Conservation (phyloP, 2,888 invertebrate genomes). For the Malthinus flaveolus region DNA sequence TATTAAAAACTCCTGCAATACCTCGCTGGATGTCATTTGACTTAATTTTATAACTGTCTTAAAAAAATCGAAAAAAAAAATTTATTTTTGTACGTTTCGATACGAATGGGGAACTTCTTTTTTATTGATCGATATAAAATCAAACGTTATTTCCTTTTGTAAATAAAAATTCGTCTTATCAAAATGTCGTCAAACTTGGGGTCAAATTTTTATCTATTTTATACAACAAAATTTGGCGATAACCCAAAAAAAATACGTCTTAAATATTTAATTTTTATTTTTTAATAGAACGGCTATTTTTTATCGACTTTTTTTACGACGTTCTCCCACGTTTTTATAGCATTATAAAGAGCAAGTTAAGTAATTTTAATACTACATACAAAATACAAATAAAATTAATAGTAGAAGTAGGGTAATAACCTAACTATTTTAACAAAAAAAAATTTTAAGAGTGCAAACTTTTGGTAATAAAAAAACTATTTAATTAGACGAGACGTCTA, state of each 20-base stretch:
- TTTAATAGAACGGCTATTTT: conserved; percentile 12
- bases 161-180: conserved; percentile 17
- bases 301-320: conserved; percentile 9
- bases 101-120: neutral
- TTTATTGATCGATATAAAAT: conserved; percentile 4
- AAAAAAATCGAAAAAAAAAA: neutral
- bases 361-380: conserved; percentile 3
- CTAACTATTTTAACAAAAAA: too few species aligned
- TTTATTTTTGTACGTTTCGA: neutral
- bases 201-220: conserved; percentile 20
- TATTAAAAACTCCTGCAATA: conserved; percentile 6
- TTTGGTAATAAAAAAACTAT: too few species aligned
- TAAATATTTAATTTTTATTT: conserved; percentile 16
- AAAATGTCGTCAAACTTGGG: conserved; percentile 16
- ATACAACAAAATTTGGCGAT: conserved; percentile 22
- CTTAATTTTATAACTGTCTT: too few species aligned
- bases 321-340: conserved; percentile 18
- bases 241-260: conserved; percentile 23
- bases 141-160: conserved; percentile 12
- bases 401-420: too few species aligned
- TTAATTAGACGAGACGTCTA: too few species aligned
- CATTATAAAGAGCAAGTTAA: conserved; percentile 4
- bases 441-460: too few species aligned
- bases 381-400: neutral
- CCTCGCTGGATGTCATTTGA: neutral